phyloP scores from a whole-genome alignment of 2,888 invertebrate genomes.

The Mycalesis mineus region DNA sequence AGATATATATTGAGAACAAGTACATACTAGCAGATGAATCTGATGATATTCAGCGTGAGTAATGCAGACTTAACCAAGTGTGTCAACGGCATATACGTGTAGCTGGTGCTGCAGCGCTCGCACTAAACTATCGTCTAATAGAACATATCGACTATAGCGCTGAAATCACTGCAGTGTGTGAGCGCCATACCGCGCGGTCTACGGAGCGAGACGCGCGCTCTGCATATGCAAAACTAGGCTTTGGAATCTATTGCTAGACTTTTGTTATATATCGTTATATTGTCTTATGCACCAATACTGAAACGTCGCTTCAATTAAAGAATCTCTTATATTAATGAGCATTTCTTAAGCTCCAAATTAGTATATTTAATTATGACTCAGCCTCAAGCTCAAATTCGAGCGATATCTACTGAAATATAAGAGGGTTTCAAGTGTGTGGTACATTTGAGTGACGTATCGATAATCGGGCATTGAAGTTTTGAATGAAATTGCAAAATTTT shows the following conservation, averaged over 20 bases:
- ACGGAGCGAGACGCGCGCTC: slow-evolving; percentile 11
- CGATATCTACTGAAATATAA: no score
- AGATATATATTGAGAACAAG: slow-evolving; percentile 8
- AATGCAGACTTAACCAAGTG: slow-evolving; percentile 15
- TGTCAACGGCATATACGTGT: slow-evolving; percentile 6
- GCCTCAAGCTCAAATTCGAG: no score
- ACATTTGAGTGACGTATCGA: no score
- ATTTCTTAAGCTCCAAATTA: no score
- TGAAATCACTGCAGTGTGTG: background rate
- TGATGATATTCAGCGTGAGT: slow-evolving; percentile 4
- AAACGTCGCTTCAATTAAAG: no score
- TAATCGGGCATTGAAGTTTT: no score
- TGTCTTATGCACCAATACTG: no score
- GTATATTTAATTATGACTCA: no score
- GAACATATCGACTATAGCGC: background rate
- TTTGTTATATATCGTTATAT: background rate
- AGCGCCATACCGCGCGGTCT: slow-evolving; percentile 18
- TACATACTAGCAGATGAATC: slow-evolving; percentile 6
- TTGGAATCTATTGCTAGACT: background rate
- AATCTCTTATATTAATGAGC: no score
- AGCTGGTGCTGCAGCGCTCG: slow-evolving; percentile 5
- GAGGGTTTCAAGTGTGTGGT: no score
- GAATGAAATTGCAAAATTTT: no score
- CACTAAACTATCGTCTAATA: slow-evolving; percentile 8
- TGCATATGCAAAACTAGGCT: slow-evolving; percentile 16